Evolutionary conservation across 2,113 vertebrate species (phyloP), one percentile per base, ranked within the genome.

Genomic region (Mellivora capensis): DNA sequence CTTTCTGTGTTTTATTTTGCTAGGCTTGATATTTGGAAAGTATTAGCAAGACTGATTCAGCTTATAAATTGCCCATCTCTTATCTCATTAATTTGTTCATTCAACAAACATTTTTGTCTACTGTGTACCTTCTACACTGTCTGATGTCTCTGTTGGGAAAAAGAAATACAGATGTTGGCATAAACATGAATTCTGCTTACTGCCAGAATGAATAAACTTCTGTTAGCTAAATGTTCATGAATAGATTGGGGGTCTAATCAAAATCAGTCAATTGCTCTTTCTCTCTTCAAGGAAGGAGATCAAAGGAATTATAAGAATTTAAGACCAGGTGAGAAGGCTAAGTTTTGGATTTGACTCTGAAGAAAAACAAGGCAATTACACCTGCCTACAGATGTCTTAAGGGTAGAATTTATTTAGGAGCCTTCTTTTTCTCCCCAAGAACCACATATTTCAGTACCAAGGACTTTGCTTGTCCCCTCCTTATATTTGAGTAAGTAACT

Each of bases 261-360:
- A 69, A 76, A 62, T 74, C 18, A 23, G 13, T 77, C 44, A 54
- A 1, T 59, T 49, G 52, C 54, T 74, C 23, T 76, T 61, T 6
- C 21, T 74, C 25, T 39, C 42, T 92, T 89, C 62, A 86, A 34
- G 80, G 25, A 87, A 44, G n/a, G 9, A 95, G 47, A 74, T 59
- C 39, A 84, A 93, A 90, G 44, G 67, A 61, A 93, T 97, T 93
- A 42, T 23, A 95, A 79, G 49, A 93, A 92, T 82, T 89, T 59
- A 89, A 29, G 17, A 86, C 15, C 15, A 25, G 0, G 39, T 88
- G 49, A 90, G 39, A 44, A 23, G 34, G 2, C 44, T 92, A 6
- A 83, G 37, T 54, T 47, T 80, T 89, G 11, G 20, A 71, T 86
- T 89, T 94, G n/a, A 64, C 17, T 94, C 7, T 39, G 79, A 34